Evolutionary conservation across 2,797 vertebrate species (phyloP).

Genomic region (Hippocampus kuda): DNA sequence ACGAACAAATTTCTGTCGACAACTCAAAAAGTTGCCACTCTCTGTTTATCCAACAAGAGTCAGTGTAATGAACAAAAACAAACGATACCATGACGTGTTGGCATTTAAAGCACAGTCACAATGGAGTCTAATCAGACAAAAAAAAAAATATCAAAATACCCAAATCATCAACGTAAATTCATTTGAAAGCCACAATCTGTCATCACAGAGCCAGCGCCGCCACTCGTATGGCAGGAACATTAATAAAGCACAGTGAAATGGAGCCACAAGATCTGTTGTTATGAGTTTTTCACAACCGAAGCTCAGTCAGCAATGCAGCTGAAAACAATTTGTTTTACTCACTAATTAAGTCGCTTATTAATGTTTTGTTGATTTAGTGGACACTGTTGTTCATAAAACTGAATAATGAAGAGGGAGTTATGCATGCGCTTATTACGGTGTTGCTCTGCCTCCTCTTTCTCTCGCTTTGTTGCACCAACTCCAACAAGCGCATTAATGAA

Average conservation of each 20-base stretch:
- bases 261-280: constrained; percentile 16
- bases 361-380: constrained; percentile 29
- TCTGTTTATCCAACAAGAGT: neutral
- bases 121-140: constrained; percentile 2
- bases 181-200: constrained; percentile 14
- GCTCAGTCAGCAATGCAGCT: constrained; percentile 5
- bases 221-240: constrained; percentile 14
- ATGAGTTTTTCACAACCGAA: constrained; percentile 31
- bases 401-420: constrained; percentile 12
- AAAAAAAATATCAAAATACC: neutral
- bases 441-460: neutral
- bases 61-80: neutral
- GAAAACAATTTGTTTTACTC: constrained; percentile 6
- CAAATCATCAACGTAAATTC: constrained; percentile 10
- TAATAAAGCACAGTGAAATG: constrained; percentile 27
- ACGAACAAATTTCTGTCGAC: neutral
- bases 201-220: constrained; percentile 1
- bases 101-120: neutral
- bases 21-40: neutral
- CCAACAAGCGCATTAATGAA: constrained; percentile 25
- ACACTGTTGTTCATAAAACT: constrained; percentile 16
- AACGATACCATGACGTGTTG: neutral
- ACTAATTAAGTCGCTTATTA: constrained; percentile 40
- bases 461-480: neutral
- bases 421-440: neutral